Evolutionary conservation across 2,888 invertebrate species (phyloP).

Genomic region (Orchesellides sinensis): DNA sequence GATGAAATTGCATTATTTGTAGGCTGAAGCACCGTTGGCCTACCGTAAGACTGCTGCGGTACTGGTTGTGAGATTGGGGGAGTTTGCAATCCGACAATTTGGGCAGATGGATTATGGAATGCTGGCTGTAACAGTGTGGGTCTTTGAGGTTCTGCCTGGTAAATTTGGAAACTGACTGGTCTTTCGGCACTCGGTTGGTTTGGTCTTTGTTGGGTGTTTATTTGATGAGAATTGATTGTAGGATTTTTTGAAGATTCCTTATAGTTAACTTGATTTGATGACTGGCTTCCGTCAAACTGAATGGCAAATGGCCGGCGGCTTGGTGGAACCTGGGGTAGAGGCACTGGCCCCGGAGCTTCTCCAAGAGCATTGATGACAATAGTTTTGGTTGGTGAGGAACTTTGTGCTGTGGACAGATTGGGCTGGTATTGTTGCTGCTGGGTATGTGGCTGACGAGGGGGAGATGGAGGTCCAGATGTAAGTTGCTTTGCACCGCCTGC

Average conservation of each 20-base stretch:
- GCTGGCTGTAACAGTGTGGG: constrained; percentile 48
- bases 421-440: constrained; percentile 26
- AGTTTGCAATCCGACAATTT: no score
- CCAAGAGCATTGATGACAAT: constrained; percentile 69
- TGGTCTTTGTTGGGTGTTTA: not conserved
- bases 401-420: not conserved
- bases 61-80: no score
- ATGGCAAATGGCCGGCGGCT: constrained; percentile 70
- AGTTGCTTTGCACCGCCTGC: constrained; percentile 66
- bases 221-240: no score
- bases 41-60: constrained; percentile 16
- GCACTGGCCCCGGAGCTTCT: constrained; percentile 66
- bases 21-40: constrained; percentile 64
- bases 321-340: constrained; percentile 44
- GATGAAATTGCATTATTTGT: constrained; percentile 10
- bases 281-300: constrained; percentile 68
- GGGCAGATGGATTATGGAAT: no score
- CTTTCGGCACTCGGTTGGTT: constrained; percentile 20
- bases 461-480: constrained; percentile 6
- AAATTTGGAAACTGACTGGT: constrained; percentile 66
- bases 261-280: constrained; percentile 59
- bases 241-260: constrained; percentile 15
- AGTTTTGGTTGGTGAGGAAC: constrained; percentile 57
- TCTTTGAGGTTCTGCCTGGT: constrained; percentile 41
- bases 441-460: constrained; percentile 22